Percentiles rank a stretch among this genome's conserved stretches.
These are phyloP conservation scores for Antheraea mylitta DNA, from an alignment of 1,140 invertebrate species.

Conservation along the genomic window DNA sequence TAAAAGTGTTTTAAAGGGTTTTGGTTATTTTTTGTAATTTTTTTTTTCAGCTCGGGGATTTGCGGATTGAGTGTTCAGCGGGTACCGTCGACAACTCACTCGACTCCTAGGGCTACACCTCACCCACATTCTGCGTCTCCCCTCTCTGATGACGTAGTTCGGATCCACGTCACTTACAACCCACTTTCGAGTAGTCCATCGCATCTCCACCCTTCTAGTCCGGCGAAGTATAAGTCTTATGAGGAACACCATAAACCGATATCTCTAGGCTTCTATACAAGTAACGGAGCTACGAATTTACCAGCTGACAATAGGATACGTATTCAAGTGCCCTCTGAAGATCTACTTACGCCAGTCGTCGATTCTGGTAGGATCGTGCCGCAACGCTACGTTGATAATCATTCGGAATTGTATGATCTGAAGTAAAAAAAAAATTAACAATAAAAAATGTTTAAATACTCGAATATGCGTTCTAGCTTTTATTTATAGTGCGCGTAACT, in stretches of 20 bases:
- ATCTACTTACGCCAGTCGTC: constrained; percentile 84
- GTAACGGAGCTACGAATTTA: constrained; percentile 52
- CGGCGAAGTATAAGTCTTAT: constrained; percentile 47
- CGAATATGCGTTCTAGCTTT: background rate
- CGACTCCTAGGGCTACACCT: constrained; percentile 83
- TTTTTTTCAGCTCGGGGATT: constrained; percentile 64
- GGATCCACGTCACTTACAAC: constrained; percentile 88
- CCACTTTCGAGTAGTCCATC: constrained; percentile 71
- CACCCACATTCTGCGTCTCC: constrained; percentile 78
- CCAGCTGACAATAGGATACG: constrained; percentile 82
- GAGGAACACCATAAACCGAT: constrained; percentile 60
- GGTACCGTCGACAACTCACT: constrained; percentile 75
- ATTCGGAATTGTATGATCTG: constrained; percentile 60
- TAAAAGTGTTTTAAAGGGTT: too few species aligned
- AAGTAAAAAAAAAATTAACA: constrained; percentile 40
- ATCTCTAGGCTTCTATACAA: constrained; percentile 56
- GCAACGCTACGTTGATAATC: constrained; percentile 58
- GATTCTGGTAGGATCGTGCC: constrained; percentile 79
- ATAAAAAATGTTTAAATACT: background rate
- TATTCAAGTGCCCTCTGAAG: constrained; percentile 83
- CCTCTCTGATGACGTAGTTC: constrained; percentile 82
- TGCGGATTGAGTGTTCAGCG: constrained; percentile 73
- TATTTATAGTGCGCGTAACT: background rate
- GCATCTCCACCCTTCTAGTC: constrained; percentile 70
- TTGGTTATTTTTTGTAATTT: background rate